Evolutionary conservation across 2,888 invertebrate genomes (phyloP).

Genomic region (Chironomus riparius): DNA sequence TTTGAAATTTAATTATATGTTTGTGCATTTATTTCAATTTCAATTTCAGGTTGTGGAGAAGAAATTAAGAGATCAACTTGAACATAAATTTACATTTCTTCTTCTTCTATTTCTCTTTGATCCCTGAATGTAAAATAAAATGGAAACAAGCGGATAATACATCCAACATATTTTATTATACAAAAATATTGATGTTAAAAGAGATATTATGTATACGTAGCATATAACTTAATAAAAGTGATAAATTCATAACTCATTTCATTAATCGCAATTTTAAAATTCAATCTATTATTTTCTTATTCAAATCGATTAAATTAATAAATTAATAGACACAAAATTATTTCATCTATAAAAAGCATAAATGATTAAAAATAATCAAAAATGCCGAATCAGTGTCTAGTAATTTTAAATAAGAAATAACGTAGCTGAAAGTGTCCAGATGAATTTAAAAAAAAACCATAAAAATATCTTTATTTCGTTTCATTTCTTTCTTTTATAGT

Average conservation of each 20-base stretch:
- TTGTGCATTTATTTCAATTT: too few relatives aligned
- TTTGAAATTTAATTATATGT: too few relatives aligned
- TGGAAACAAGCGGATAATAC: too few relatives aligned
- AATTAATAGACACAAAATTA: not conserved
- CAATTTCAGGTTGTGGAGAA: too few relatives aligned
- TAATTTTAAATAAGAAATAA: not conserved
- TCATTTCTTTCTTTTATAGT: not conserved
- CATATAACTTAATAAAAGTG: not conserved
- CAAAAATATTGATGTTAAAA: too few relatives aligned
- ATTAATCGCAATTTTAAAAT: not conserved
- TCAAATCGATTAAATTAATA: not conserved
- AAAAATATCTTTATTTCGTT: not conserved
- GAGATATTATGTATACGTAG: not conserved
- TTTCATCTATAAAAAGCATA: not conserved
- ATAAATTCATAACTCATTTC: not conserved
- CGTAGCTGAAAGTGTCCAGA: not conserved
- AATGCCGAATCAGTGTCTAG: conserved; percentile 13
- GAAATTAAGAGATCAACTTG: too few relatives aligned
- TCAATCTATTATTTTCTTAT: not conserved
- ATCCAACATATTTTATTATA: too few relatives aligned
- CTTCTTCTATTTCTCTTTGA: too few relatives aligned
- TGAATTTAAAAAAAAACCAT: not conserved
- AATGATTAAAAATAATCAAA: not conserved
- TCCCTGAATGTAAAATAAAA: too few relatives aligned
- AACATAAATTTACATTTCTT: too few relatives aligned